These are phyloP conservation scores for Neodontobutis hainanensis DNA, from an alignment of 2,113 vertebrate genomes.

Conservation along the genomic window DNA sequence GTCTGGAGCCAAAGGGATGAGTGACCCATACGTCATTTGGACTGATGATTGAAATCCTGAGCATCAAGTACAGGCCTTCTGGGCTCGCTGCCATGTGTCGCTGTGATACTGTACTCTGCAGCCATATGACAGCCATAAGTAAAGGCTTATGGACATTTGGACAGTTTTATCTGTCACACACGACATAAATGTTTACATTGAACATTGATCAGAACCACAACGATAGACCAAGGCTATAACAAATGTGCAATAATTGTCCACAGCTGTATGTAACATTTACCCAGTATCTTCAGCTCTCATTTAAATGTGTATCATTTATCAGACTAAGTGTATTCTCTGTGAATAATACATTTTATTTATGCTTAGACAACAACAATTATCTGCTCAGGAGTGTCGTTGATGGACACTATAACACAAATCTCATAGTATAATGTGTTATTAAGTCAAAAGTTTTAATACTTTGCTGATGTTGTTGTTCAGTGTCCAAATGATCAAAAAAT, in stretches of 20 bases:
- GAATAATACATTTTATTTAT: too few species aligned
- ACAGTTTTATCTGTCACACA: constrained; percentile 9
- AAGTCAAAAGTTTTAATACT: too few species aligned
- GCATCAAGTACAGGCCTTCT: constrained; percentile 46
- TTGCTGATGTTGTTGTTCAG: too few species aligned
- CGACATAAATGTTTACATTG: constrained; percentile 8
- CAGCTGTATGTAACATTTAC: too few species aligned
- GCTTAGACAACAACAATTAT: too few species aligned
- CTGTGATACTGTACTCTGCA: constrained; percentile 34
- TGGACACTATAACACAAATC: too few species aligned
- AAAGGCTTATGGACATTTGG: constrained; percentile 25
- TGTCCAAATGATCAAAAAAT: too few species aligned
- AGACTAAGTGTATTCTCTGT: too few species aligned
- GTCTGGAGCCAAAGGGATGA: constrained; percentile 58
- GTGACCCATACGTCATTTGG: constrained; percentile 57
- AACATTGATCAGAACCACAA: constrained; percentile 8
- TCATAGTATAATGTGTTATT: too few species aligned
- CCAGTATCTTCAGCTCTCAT: too few species aligned
- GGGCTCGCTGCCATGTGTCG: constrained; percentile 54
- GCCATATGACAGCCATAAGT: constrained; percentile 22
- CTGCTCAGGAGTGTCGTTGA: too few species aligned
- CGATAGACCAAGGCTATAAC: not conserved
- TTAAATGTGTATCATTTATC: too few species aligned
- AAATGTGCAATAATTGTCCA: not conserved
- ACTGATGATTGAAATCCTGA: constrained; percentile 63